phyloP scores from a whole-genome alignment of 2,888 invertebrate genomes.

The Gortyna flavago region DNA sequence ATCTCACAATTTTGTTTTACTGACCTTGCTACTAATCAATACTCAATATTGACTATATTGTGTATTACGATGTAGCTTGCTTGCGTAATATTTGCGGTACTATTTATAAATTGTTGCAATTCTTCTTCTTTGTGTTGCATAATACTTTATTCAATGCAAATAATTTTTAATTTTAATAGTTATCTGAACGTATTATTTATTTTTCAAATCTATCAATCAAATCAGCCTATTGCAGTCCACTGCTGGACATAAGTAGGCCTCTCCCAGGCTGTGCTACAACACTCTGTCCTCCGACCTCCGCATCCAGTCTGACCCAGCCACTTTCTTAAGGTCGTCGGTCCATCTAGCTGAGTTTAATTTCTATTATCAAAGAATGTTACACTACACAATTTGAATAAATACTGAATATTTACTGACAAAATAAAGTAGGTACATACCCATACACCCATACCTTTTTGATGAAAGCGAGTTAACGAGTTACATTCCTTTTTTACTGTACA shows the following conservation, averaged over 20 bases:
- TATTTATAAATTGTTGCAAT: slow-evolving; percentile 19
- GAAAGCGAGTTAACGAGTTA: neutral
- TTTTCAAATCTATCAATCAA: neutral
- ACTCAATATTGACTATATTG: slow-evolving; percentile 41
- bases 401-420: neutral
- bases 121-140: neutral
- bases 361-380: neutral
- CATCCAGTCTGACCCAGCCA: neutral
- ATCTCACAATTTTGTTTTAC: slow-evolving; percentile 61
- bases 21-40: slow-evolving; percentile 64
- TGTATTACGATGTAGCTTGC: slow-evolving; percentile 26
- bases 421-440: neutral
- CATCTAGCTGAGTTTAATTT: no score
- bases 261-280: neutral
- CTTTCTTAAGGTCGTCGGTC: no score
- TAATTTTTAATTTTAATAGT: neutral
- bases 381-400: neutral
- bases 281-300: neutral
- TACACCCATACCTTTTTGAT: neutral
- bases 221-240: neutral
- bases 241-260: neutral
- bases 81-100: slow-evolving; percentile 26
- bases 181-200: no score
- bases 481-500: slow-evolving; percentile 9
- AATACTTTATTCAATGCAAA: neutral